Base-by-base conservation (phyloP, 1,140 invertebrate species). In the Hypsibius dujardini region DNA sequence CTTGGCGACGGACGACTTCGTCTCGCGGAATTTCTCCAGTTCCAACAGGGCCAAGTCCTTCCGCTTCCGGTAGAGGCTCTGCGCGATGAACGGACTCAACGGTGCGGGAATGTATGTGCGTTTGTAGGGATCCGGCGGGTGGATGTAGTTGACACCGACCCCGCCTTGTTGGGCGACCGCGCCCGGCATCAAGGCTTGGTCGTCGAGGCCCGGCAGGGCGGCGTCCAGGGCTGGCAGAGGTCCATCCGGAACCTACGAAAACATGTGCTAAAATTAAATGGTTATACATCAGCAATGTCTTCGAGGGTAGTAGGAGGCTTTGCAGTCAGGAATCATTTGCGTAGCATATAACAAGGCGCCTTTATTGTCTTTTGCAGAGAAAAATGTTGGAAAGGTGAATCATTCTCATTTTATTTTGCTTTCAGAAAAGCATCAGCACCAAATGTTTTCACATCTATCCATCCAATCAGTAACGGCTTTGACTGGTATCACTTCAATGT, bases 221-320 rank as follows among this genome's bases (percentile, higher is more conserved):
- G 47, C 12, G 28, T 50, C 70, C 67, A 70, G 28, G 12, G 70
- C 70, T 7, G 70, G 70, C 28, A 70, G 42, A 7, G 67, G 47
- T 28, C 47, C 70, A 3, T 12, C 70, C 3, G 47, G 70, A 3
- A 70, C 67, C 14, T 72, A 28, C 28, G 28, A 28, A 28, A 28
- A 28, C 28, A 28, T 28, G 28, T 28, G 28, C 28, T 28, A 28
- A 28, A 28, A 28, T 28, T 28, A 28, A 28, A 28, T 28, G 28
- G 28, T 28, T 28, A 28, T 28, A 28, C 28, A 28, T 28, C 28
- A 28, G 28, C 28, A 28, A 28, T 28, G 28, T 28, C 28, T 28
- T 28, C 28, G 28, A 28, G 28, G 28, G 28, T 28, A 28, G 28
- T 28, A 28, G 28, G 28, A 28, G 28, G 28, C 28, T 28, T 28